Percentiles rank a stretch among this genome's conserved stretches.
phyloP scores from a whole-genome alignment of 2,113 vertebrate species.

The Poicephalus meyeri region DNA sequence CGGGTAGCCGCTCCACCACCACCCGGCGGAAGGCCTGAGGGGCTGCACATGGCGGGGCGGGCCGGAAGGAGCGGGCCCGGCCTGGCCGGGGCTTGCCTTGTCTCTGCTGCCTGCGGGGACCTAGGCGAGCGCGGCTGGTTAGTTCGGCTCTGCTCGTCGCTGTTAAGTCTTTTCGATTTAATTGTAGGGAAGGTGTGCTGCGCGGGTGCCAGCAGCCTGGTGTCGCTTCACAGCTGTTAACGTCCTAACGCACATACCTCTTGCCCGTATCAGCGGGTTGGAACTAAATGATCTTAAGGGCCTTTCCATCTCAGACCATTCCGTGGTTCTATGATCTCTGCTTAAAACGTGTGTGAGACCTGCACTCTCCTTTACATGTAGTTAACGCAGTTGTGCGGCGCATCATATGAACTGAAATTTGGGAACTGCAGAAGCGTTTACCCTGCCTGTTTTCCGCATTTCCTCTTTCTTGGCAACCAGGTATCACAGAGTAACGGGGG shows the following conservation, averaged over 20 bases:
- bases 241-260: neutral
- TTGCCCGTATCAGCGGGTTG: neutral
- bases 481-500: neutral
- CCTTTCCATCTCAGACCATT: neutral
- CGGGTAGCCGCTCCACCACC: neutral
- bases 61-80: neutral
- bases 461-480: neutral
- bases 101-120: too few relatives aligned
- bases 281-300: neutral
- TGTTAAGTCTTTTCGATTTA: rapidly evolving
- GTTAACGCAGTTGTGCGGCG: neutral
- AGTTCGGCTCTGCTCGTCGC: neutral
- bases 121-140: rapidly evolving
- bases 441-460: neutral
- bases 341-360: rapidly evolving
- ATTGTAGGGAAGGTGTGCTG: neutral
- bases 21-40: neutral
- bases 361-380: rapidly evolving
- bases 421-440: neutral
- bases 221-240: rapidly evolving
- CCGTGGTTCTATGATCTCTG: neutral
- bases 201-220: neutral
- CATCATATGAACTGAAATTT: rapidly evolving
- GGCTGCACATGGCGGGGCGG: neutral
- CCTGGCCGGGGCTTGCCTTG: neutral